Evolutionary conservation across 1,140 invertebrate genomes (phyloP).

Genomic region (Mercenaria mercenaria): DNA sequence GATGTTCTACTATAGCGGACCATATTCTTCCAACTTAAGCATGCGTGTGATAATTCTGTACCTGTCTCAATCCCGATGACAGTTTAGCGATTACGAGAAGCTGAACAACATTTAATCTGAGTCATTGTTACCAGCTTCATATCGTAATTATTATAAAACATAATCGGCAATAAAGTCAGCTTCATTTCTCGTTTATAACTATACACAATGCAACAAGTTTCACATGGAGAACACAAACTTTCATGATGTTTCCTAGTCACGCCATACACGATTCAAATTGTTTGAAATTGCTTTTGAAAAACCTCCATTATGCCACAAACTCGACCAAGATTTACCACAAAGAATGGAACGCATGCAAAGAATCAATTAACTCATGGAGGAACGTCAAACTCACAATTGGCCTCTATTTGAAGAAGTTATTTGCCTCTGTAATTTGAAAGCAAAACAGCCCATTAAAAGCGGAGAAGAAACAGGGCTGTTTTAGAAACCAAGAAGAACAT

Average conservation of each 20-base stretch:
- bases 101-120: too few relatives aligned
- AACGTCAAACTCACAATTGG: constrained; percentile 39
- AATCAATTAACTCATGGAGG: constrained; percentile 28
- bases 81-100: too few relatives aligned
- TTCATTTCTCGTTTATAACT: neutral
- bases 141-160: neutral
- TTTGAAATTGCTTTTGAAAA: constrained; percentile 9
- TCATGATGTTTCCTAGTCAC: constrained; percentile 1
- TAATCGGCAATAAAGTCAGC: neutral
- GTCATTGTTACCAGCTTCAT: neutral
- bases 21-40: too few relatives aligned
- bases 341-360: constrained; percentile 30
- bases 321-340: neutral
- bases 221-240: neutral
- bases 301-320: constrained; percentile 6
- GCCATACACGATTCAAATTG: constrained; percentile 15
- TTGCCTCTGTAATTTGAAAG: constrained; percentile 53
- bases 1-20: too few relatives aligned
- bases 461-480: neutral
- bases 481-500: constrained; percentile 1
- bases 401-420: constrained; percentile 34
- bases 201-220: neutral
- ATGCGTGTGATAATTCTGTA: too few relatives aligned
- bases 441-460: constrained; percentile 49
- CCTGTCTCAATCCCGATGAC: too few relatives aligned